These are phyloP conservation scores for Dicranocentrus wangi DNA, from an alignment of 2,888 invertebrate species.

Conservation along the genomic window DNA sequence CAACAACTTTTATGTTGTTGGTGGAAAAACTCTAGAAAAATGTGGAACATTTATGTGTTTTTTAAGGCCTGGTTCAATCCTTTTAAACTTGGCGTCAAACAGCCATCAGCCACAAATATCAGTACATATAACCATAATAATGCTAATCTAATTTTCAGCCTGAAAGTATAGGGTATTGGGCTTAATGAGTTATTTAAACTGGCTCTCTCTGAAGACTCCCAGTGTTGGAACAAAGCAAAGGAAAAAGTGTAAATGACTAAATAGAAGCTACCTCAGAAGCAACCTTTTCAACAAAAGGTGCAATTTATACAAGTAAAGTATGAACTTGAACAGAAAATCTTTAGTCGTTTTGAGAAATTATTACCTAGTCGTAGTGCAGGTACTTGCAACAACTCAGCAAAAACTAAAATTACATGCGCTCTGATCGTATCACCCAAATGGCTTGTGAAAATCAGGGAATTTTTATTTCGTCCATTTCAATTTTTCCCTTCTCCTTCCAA, in stretches of 20 bases:
- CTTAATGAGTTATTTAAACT: background rate
- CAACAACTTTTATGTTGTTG: no score
- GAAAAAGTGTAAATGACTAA: background rate
- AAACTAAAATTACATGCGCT: no score
- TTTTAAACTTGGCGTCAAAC: no score
- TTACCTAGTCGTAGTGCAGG: background rate
- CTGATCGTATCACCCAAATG: constrained; percentile 44
- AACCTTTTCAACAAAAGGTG: background rate
- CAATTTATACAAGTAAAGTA: background rate
- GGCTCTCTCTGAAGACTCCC: no score
- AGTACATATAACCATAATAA: no score
- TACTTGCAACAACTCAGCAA: no score
- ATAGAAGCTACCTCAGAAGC: background rate
- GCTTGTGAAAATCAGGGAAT: constrained; percentile 37
- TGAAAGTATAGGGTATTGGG: background rate
- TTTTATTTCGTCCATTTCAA: background rate
- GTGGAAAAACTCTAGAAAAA: no score
- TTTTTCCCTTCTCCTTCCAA: background rate
- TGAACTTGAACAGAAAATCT: background rate
- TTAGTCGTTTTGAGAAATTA: background rate
- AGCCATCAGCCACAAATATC: no score
- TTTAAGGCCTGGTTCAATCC: no score
- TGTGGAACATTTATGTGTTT: no score
- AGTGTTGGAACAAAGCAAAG: no score
- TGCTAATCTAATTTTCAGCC: no score